Evolutionary conservation across 2,797 vertebrate species (phyloP), one percentile per base, ranked within the genome.

Genomic region (Protonibea diacanthus): DNA sequence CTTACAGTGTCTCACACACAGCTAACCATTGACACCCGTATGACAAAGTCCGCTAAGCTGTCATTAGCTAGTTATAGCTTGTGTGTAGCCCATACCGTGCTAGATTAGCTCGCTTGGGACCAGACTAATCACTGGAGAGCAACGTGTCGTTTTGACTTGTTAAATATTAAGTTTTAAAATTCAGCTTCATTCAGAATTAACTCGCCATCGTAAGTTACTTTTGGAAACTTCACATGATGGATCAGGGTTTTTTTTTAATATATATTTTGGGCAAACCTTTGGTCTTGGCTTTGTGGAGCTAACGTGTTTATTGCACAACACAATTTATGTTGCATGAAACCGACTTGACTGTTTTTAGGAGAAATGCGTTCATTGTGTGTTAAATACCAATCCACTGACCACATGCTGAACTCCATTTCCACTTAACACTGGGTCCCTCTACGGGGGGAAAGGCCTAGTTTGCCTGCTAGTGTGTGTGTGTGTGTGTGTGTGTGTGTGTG

Each of bases 381-480:
- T 79, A 79, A 88, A 89, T 86, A 85, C 85, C 87, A 44, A 88
- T 85, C 85, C 72, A 76, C 70, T 86, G 85, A 89, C 76, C 87
- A 89, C 89, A 91, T 86, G 91, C 88, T 77, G 61, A 91, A 85
- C 79, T 86, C 83, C 80, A 72, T 38, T 42, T 83, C 52, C 84
- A 59, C 70, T 80, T 71, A 70, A 86, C 85, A 73, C 74, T 59
- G 11, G 78, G 44, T 87, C 83, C 78, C 84, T 70, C 66, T 56
- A 65, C 83, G 33, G 33, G 33, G 33, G 76, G 47, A 76, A 86
- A 89, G 91, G 93, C 93, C 93, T 86, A 38, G 68, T 64, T 73
- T 74, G 76, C 86, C 71, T 23, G 53, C 33, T 38, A 38, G 33
- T 38, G 8, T 38, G 33, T 38, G 33, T 38, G 33, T 33, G 33